Evolutionary conservation across 1,140 invertebrate genomes (phyloP), one percentile per base, ranked within the genome.

Genomic region (Ceratitis capitata): DNA sequence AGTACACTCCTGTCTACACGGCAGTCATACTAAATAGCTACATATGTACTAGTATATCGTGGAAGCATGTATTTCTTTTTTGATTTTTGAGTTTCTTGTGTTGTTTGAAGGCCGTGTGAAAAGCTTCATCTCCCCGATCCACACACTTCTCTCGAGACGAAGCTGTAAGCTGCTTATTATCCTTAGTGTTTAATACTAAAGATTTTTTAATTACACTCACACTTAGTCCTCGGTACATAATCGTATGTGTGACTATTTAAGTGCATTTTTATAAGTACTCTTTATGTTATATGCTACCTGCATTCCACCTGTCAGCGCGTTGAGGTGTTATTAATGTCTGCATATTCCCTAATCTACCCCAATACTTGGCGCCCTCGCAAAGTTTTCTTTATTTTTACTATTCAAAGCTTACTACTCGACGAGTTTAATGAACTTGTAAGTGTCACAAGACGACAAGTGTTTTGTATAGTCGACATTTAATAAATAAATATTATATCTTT

Each of bases 241-340:
- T 39, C 61, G 29, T 19, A 32, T 35, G 29, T 69, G 32, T 69
- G 61, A 35, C 61, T 69, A 61, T 61, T 61, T 61, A 7, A 16
- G 29, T 69, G 32, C 32, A 14, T 19, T 69, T 32, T 19, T 39
- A 69, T 39, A 69, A 69, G 61, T 39, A 32, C 35, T 29, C n/a
- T 32, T 39, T 14, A 69, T 35, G 35, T 39, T 69, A 16, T 69
- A n/a, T 45, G 39, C 6, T 78, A 7, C 39, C 69, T 45, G n/a
- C n/a, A 64, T 32, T 42, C 39, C 69, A 78, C 69, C 39, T 78
- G 39, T 45, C 23, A 47, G n/a, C 69, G 69, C 39, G 42, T 78
- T 45, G 39, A 78, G 39, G 69, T 78, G 69, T 78, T 78, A 78
- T 45, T 78, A 45, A 78, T 47, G 69, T 78, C 69, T 78, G 42